phyloP scores from a whole-genome alignment of 2,888 invertebrate genomes.

The Trissoscelio sp. region DNA sequence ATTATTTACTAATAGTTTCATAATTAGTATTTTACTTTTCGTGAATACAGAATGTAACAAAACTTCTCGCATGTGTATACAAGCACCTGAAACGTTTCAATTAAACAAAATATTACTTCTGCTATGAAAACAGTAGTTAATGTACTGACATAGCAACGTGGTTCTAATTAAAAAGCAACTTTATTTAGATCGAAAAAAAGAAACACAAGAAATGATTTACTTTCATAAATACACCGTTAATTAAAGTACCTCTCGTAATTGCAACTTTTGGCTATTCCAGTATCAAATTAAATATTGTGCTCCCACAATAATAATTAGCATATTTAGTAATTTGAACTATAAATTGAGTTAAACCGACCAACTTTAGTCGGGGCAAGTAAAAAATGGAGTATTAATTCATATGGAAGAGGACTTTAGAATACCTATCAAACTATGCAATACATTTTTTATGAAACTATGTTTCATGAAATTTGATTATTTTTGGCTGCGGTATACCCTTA shows the following conservation, averaged over 20 bases:
- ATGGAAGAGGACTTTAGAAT: no score
- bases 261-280: no score
- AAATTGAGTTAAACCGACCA: no score
- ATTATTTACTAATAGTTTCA: not conserved
- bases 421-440: no score
- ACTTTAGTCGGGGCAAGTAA: no score
- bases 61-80: not conserved
- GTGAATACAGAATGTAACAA: not conserved
- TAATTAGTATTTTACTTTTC: not conserved
- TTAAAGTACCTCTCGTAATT: not conserved
- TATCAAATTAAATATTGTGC: no score
- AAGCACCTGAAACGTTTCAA: not conserved
- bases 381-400: no score
- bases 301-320: no score
- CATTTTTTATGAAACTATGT: no score
- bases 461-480: no score
- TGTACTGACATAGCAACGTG: not conserved
- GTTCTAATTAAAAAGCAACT: conserved; percentile 9
- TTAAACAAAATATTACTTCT: conserved; percentile 4
- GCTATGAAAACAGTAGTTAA: not conserved
- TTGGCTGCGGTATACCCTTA: no score
- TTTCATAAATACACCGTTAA: not conserved
- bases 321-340: no score
- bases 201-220: not conserved
- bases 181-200: not conserved